phyloP scores from a whole-genome alignment of 2,113 vertebrate species.

The Platysteira castanea region DNA sequence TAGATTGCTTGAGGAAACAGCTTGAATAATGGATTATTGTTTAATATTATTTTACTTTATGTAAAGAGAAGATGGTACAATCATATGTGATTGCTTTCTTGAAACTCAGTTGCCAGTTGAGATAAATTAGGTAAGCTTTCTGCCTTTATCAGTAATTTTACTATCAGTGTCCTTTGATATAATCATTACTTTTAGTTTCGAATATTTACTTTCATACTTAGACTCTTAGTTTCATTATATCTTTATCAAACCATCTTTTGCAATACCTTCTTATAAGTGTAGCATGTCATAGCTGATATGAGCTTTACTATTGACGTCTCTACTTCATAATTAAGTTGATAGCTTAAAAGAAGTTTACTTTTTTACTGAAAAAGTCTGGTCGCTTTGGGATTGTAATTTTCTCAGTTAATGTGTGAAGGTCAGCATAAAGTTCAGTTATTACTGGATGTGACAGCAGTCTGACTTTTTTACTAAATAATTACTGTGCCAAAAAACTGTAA shows the following conservation, averaged over 20 bases:
- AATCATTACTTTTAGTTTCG: background rate
- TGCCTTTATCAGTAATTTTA: background rate
- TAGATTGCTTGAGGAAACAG: background rate
- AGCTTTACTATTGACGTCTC: background rate
- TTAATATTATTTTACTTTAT: background rate
- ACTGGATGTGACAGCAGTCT: background rate
- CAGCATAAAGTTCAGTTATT: background rate
- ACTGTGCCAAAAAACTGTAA: background rate
- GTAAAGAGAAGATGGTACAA: background rate
- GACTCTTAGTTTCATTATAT: background rate
- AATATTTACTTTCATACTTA: background rate
- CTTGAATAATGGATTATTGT: background rate
- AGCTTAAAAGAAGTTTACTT: background rate
- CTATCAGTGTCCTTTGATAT: background rate
- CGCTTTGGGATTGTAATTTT: conserved; percentile 17
- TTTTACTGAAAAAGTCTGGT: background rate
- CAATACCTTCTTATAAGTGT: background rate
- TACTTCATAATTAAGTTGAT: background rate
- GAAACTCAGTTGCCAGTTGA: background rate
- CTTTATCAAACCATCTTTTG: background rate
- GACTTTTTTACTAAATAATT: background rate
- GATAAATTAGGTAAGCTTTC: background rate
- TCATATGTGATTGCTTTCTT: background rate
- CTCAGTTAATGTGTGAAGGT: background rate
- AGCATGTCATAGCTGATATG: background rate